These are phyloP conservation scores for Carettochelys insculpta DNA, from an alignment of 2,113 vertebrate genomes.

Conservation along the genomic window DNA sequence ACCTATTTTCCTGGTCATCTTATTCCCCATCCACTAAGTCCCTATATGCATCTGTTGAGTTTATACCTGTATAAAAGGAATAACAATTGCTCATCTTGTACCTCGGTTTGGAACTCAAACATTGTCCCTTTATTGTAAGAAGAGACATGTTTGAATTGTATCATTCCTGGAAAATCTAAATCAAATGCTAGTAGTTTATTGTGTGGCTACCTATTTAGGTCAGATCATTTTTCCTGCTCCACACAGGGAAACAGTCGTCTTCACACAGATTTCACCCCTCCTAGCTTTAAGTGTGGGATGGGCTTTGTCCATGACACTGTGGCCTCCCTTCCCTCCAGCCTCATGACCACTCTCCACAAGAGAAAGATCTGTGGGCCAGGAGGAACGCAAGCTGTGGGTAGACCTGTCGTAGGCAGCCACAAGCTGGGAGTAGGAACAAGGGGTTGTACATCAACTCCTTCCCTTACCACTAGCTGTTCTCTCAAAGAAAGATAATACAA, in stretches of 20 bases:
- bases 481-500: background rate
- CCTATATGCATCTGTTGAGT: slow-evolving; percentile 7
- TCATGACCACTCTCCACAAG: background rate
- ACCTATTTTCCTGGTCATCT: no score
- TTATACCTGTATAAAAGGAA: slow-evolving; percentile 44
- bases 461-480: background rate
- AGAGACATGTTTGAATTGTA: slow-evolving; percentile 41
- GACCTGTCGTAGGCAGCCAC: background rate
- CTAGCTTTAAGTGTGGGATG: no score
- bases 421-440: background rate
- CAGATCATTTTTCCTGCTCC: slow-evolving; percentile 13
- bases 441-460: background rate
- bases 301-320: background rate
- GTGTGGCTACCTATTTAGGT: slow-evolving; percentile 12
- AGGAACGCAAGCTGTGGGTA: background rate
- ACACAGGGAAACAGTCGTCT: background rate
- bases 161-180: slow-evolving; percentile 31
- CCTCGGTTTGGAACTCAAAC: slow-evolving; percentile 34
- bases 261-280: no score
- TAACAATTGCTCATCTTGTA: slow-evolving; percentile 49
- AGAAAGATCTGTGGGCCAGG: background rate
- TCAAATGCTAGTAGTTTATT: slow-evolving; percentile 37
- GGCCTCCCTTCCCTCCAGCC: background rate
- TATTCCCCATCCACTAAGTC: background rate
- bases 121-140: slow-evolving; percentile 52